Conservation (phyloP, 2,888 invertebrate species). For the Phorcus lineatus region DNA sequence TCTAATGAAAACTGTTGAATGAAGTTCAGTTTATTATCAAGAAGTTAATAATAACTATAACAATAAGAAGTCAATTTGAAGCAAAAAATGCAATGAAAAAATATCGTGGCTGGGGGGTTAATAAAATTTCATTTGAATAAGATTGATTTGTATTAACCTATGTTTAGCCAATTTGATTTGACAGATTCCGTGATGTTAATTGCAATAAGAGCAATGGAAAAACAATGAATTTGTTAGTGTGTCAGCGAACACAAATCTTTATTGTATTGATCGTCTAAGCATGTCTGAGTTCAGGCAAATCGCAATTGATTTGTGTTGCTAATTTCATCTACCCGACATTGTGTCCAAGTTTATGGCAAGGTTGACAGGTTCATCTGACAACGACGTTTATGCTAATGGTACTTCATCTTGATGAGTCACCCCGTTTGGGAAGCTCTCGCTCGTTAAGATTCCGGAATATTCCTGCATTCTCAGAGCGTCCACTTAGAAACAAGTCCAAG, state of each 20-base stretch:
- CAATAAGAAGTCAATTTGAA: background rate
- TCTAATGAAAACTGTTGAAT: no score
- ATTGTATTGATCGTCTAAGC: no score
- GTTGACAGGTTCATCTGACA: background rate
- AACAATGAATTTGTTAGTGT: no score
- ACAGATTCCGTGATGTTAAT: no score
- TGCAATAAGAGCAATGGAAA: no score
- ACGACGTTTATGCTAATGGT: background rate
- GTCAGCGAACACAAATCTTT: no score
- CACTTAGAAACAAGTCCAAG: background rate
- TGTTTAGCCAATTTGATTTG: no score
- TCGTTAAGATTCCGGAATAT: background rate
- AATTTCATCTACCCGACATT: background rate
- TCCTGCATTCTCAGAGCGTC: background rate
- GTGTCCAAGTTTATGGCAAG: background rate
- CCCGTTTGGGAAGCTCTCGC: background rate
- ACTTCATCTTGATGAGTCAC: background rate
- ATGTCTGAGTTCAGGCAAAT: no score
- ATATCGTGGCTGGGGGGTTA: background rate
- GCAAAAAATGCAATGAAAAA: background rate
- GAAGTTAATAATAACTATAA: background rate
- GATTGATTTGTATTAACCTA: no score
- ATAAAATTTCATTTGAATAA: background rate
- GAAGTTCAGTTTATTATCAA: background rate
- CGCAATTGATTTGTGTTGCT: background rate